These are phyloP conservation scores for Liopterus haemorrhoidalis DNA, from an alignment of 2,888 invertebrate genomes.

Conservation along the genomic window DNA sequence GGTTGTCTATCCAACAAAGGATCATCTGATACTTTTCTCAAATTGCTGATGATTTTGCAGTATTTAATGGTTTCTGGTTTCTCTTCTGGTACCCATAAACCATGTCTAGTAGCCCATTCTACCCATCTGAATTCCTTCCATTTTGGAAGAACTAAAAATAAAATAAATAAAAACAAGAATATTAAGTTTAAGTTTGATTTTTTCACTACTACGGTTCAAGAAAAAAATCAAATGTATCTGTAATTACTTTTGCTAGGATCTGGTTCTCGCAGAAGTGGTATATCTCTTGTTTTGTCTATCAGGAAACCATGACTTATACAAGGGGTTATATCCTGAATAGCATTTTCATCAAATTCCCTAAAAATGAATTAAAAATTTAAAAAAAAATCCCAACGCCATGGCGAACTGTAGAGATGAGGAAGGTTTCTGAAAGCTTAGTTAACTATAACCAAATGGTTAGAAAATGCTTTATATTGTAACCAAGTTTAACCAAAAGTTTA, in stretches of 20 bases:
- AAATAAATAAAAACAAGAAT: constrained; percentile 2
- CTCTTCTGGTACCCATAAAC: constrained; percentile 36
- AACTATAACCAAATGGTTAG: background rate
- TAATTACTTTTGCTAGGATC: constrained; percentile 35
- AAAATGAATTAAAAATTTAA: constrained; percentile 15
- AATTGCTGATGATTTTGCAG: constrained; percentile 38
- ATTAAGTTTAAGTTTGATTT: constrained; percentile 1
- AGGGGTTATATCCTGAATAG: constrained; percentile 38
- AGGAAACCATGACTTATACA: constrained; percentile 42
- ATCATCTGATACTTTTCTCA: constrained; percentile 29
- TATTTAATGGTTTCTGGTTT: constrained; percentile 34
- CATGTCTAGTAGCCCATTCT: constrained; percentile 44
- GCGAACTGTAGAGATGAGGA: background rate
- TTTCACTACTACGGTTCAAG: background rate
- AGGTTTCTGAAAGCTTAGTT: background rate
- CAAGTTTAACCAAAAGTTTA: no score
- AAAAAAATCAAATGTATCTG: background rate
- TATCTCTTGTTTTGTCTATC: constrained; percentile 42
- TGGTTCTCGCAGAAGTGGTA: constrained; percentile 40
- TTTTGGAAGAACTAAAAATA: constrained; percentile 37
- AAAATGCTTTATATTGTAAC: no score
- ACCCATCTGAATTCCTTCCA: constrained; percentile 49
- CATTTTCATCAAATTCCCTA: constrained; percentile 27
- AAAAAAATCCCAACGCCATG: no score
- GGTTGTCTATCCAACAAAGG: constrained; percentile 24